Base-by-base conservation (phyloP, 2,888 invertebrate species). In the Drosophila trichaetosa region DNA sequence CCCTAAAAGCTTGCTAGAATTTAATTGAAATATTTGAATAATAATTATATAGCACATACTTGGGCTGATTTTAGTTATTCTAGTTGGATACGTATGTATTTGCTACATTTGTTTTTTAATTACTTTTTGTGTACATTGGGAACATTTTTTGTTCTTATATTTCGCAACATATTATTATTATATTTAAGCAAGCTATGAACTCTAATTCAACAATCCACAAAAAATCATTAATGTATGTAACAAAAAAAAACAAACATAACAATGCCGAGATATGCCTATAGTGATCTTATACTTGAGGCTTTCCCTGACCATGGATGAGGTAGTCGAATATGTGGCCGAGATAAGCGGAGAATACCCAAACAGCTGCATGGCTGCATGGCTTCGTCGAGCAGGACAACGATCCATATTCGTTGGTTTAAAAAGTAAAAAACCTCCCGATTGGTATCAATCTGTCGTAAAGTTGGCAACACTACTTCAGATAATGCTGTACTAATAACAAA, bases 361-460 rank as follows among this genome's bases (percentile, higher is more conserved):
- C 85, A 1, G 87, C 86, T 5, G 86, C 75, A 62, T 82, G 82
- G 79, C 4, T 79, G 29, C 74, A 86, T 56, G 87, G 85, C 11
- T 80, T 86, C 21, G 58, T 87, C 0, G 31, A 53, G 18, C 72
- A 61, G 1, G 33, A 65, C 0, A 51, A 73, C 2, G 67, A 61
- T 36, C 36, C 70, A 1, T 87, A 69, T 31, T 61, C 46, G 0
- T 38, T 85, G 42, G n/a, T 18, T 4, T 2, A 10, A 2, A 21
- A 11, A 4, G 21, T 31, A 10, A 16, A 10, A 6, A 16, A 7
- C 1, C 8, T 5, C 1, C 16, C 42, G 3, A 42, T 10, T 11
- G 11, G 6, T 21, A 31, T 21, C 6, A 16, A 21, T 11, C 3
- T 29, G 16, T 10, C 21, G 6, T 7, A 13, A n/a, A n/a, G 10